Percentiles rank a stretch among this genome's conserved stretches.
phyloP scores from a whole-genome alignment of 2,888 invertebrate species.

The Lydus trimaculatus region DNA sequence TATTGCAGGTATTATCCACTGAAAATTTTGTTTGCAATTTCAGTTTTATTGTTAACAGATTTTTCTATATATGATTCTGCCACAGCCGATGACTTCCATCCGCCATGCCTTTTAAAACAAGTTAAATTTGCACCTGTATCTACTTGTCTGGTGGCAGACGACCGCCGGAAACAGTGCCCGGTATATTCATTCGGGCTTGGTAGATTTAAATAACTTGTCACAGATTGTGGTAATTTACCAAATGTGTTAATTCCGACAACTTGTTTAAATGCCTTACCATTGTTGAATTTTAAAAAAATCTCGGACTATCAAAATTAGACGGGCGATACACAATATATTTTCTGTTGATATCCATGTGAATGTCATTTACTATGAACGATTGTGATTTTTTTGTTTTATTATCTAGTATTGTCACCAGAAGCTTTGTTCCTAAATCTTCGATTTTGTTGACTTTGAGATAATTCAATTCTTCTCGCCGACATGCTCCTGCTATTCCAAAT shows the following conservation, averaged over 20 bases:
- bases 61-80: neutral
- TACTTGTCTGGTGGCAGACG: constrained; percentile 16
- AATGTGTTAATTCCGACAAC: constrained; percentile 31
- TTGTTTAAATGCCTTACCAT: constrained; percentile 30
- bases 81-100: too few species aligned
- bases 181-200: constrained; percentile 24
- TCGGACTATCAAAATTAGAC: too few species aligned
- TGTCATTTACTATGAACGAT: too few species aligned
- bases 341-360: too few species aligned
- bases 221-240: constrained; percentile 22
- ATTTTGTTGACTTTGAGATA: too few species aligned
- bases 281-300: neutral
- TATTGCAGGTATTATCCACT: neutral
- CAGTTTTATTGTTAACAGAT: neutral
- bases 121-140: too few species aligned
- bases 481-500: too few species aligned
- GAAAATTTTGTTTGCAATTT: constrained; percentile 5
- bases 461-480: too few species aligned
- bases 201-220: constrained; percentile 24
- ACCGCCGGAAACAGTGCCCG: constrained; percentile 24
- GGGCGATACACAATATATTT: too few species aligned
- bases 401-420: too few species aligned
- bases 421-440: too few species aligned
- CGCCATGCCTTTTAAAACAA: constrained; percentile 1
- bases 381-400: too few species aligned